phyloP scores from a whole-genome alignment of 2,113 vertebrate genomes.

The Bufo gargarizans region DNA sequence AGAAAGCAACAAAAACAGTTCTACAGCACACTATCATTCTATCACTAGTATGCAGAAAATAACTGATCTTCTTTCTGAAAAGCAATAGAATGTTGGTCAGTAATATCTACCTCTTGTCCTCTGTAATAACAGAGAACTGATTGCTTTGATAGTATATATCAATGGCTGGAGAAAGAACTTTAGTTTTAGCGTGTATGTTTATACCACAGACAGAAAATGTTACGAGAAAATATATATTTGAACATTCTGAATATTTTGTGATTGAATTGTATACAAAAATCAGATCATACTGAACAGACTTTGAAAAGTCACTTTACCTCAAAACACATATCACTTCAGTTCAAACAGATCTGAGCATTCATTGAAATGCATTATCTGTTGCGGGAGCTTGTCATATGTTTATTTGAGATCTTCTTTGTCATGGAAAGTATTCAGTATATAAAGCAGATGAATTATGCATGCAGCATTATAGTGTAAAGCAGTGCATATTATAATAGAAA shows the following conservation, averaged over 20 bases:
- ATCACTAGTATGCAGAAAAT: background rate
- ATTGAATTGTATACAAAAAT: background rate
- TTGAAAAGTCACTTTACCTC: background rate
- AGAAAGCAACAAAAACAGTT: no score
- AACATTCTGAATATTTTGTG: no score
- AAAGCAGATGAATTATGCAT: background rate
- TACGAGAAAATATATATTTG: no score
- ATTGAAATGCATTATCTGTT: background rate
- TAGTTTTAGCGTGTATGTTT: background rate
- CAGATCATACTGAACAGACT: background rate
- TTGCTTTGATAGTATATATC: background rate
- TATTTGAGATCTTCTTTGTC: background rate
- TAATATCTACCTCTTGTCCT: background rate
- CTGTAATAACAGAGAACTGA: background rate
- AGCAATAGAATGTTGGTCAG: background rate
- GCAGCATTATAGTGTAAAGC: no score
- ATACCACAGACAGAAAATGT: background rate
- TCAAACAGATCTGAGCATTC: background rate
- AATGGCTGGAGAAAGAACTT: background rate
- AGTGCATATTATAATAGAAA: no score
- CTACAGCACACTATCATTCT: no score
- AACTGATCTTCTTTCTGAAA: background rate
- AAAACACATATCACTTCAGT: background rate
- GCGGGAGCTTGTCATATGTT: background rate
- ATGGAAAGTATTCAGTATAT: background rate